Base-by-base conservation (phyloP, 2,797 vertebrate genomes). In the Octomys mimax region DNA sequence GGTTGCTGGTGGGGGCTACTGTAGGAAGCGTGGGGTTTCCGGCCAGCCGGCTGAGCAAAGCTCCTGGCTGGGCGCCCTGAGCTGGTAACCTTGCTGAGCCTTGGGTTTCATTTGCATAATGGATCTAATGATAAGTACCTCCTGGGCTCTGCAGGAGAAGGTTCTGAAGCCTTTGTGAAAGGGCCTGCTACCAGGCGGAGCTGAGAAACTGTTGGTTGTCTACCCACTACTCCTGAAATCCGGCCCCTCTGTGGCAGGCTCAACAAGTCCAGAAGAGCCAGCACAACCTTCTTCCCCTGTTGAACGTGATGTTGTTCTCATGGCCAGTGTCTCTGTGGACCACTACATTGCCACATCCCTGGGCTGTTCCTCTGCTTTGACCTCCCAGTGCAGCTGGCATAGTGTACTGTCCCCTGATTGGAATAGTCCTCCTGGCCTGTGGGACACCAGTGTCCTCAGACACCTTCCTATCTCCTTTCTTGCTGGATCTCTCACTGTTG, bases 31-130 rank as follows among this genome's bases (percentile, higher is more conserved):
- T 61, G 66, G 92, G 61, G 46, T 42, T 59, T 28, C 52, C 46
- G 36, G 42, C 28, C 87, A 88, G 57, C 46, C 12, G 52, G 14
- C 24, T 57, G 13, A 36, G 33, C 62, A 1, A 11, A 81, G 33
- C 78, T 70, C 26, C 80, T 22, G 66, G 31, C 28, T 0, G 3
- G 82, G 82, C 22, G 22, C 71, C 68, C 24, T 28, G 39, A 75
- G 39, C 22, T 5, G 46, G 54, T 80, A 33, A 66, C 81, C 78
- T 66, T 49, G 84, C 64, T 92, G 82, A 90, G 62, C 62, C 62
- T 73, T 3, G 54, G 57, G 66, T 28, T 61, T 93, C 8, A 52
- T 97, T 93, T 96, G 89, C 87, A 79, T 68, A 86, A 93, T 59
- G 49, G 77, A 14, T 73, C 39, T 24, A 77, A 93, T 49, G 75